Percentiles rank a stretch among this genome's conserved stretches.
Conservation (phyloP, 2,113 vertebrate genomes). For the Gadus chalcogrammus region DNA sequence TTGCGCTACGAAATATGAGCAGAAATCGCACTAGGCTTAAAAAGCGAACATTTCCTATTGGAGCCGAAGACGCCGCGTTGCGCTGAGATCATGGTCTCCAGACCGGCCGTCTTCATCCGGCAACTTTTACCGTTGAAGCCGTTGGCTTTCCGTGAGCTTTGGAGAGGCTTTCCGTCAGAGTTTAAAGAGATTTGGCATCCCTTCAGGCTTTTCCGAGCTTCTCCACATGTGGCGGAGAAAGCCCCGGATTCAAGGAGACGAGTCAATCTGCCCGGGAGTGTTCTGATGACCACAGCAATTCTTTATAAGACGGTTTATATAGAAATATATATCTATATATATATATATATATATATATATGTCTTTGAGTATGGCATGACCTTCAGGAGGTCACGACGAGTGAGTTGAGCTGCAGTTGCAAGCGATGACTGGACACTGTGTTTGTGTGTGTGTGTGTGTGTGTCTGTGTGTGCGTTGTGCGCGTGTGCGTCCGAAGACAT, state of each 20-base stretch:
- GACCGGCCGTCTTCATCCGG: no score
- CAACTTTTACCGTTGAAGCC: constrained; percentile 43
- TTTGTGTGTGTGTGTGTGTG: not conserved
- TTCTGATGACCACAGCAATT: not conserved
- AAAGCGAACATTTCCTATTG: no score
- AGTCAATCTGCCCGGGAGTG: not conserved
- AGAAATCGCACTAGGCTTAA: no score
- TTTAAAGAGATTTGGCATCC: constrained; percentile 57
- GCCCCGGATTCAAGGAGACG: constrained; percentile 29
- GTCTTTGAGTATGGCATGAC: not conserved
- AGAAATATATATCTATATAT: constrained; percentile 1
- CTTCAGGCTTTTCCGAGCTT: constrained; percentile 38
- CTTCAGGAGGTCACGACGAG: no score
- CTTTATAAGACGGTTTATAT: not conserved
- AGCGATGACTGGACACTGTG: not conserved
- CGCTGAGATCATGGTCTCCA: no score
- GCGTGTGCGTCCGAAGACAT: constrained; percentile 8
- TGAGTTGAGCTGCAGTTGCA: no score
- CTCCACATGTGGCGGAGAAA: no score
- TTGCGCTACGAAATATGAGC: no score
- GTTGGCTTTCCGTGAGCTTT: constrained; percentile 54
- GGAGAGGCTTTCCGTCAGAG: constrained; percentile 50
- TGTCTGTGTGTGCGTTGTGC: not conserved
- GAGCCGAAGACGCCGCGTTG: no score
- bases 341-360: not conserved